These are phyloP conservation scores for Platanista minor DNA, from an alignment of 2,113 vertebrate genomes.

Conservation along the genomic window DNA sequence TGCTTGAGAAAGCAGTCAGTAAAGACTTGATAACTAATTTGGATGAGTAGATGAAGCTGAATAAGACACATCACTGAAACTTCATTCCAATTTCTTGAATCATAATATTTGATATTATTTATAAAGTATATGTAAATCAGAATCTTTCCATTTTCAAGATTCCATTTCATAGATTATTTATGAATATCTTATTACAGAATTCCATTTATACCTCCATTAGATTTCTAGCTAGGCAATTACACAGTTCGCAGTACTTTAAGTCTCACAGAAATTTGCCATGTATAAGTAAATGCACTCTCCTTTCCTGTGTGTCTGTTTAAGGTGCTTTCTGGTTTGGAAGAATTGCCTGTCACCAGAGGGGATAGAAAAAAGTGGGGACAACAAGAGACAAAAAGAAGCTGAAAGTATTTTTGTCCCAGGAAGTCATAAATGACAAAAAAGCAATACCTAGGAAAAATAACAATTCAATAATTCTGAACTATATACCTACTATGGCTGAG, in stretches of 20 bases:
- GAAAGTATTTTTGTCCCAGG: not conserved
- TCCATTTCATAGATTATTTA: slow-evolving; percentile 65
- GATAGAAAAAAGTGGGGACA: not conserved
- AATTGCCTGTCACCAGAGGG: not conserved
- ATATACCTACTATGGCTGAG: not conserved
- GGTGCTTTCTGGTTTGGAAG: not conserved
- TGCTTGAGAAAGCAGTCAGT: slow-evolving; percentile 18
- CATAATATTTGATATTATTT: slow-evolving; percentile 71
- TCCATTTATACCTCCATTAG: slow-evolving; percentile 33
- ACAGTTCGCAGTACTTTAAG: slow-evolving; percentile 13
- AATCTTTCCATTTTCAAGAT: slow-evolving; percentile 48
- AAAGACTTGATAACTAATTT: slow-evolving; percentile 51
- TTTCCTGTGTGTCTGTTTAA: slow-evolving; percentile 3
- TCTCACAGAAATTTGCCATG: slow-evolving; percentile 31
- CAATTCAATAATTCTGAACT: not conserved
- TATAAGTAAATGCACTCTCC: not conserved
- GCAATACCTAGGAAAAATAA: not conserved
- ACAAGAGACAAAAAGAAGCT: not conserved
- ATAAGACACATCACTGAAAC: slow-evolving; percentile 46
- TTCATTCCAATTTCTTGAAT: slow-evolving; percentile 60
- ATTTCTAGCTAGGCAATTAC: slow-evolving; percentile 35
- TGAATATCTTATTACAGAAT: slow-evolving; percentile 59
- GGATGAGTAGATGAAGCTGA: slow-evolving; percentile 7
- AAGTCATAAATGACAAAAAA: slow-evolving; percentile 2
- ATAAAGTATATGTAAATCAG: slow-evolving; percentile 49